These are phyloP conservation scores for Mirounga angustirostris DNA, from an alignment of 2,113 vertebrate genomes.

Conservation along the genomic window DNA sequence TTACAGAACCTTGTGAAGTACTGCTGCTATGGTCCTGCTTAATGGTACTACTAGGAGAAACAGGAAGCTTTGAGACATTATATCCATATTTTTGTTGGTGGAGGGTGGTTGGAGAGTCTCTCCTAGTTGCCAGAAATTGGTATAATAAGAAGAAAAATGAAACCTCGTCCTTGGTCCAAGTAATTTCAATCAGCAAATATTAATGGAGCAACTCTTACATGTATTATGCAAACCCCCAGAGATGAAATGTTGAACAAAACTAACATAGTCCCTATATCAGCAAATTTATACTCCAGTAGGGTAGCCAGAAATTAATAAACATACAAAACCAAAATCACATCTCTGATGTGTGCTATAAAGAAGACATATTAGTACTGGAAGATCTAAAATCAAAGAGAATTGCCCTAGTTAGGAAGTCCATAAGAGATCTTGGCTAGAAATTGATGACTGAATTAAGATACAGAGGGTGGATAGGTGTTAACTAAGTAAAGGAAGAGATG, in stretches of 20 bases:
- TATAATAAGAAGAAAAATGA: background rate
- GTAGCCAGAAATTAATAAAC: background rate
- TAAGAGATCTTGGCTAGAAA: background rate
- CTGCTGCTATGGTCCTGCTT: background rate
- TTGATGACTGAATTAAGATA: background rate
- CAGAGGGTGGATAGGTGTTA: background rate
- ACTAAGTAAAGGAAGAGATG: background rate
- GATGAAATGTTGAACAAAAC: slow-evolving; percentile 34
- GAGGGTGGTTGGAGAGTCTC: background rate
- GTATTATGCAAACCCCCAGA: background rate
- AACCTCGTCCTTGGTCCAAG: background rate
- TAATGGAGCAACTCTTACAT: background rate
- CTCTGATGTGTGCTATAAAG: background rate
- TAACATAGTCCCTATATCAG: background rate
- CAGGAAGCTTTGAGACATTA: background rate
- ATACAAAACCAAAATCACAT: background rate
- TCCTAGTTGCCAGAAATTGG: background rate
- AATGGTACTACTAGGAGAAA: background rate
- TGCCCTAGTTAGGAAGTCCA: background rate
- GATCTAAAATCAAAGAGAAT: background rate
- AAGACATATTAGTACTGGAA: background rate
- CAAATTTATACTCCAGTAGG: background rate
- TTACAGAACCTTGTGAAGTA: background rate
- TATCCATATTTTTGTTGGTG: background rate
- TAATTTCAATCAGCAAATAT: background rate